Evolutionary conservation across 1,140 invertebrate species (phyloP).

Genomic region (Melanaphis sacchari): DNA sequence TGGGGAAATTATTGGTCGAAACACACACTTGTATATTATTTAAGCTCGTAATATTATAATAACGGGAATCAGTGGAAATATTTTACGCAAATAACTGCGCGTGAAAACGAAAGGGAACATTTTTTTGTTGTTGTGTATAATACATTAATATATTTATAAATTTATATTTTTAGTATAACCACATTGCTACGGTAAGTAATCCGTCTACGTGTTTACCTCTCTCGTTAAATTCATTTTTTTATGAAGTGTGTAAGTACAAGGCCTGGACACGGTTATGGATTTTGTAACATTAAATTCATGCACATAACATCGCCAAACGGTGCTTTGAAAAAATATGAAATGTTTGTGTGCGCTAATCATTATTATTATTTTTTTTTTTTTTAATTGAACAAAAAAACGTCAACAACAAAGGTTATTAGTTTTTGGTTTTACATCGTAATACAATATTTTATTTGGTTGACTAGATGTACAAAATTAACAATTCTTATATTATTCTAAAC

Average conservation of each 20-base stretch:
- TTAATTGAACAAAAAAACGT: too few relatives aligned
- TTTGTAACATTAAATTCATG: too few relatives aligned
- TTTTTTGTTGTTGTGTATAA: background rate
- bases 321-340: too few relatives aligned
- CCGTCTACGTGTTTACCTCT: background rate
- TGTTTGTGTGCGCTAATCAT: too few relatives aligned
- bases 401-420: too few relatives aligned
- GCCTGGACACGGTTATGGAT: background rate
- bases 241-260: background rate
- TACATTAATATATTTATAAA: too few relatives aligned
- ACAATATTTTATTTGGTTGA: too few relatives aligned
- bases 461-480: too few relatives aligned
- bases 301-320: too few relatives aligned
- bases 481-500: too few relatives aligned
- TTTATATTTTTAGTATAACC: background rate
- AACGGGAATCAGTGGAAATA: background rate
- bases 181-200: background rate
- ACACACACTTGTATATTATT: background rate
- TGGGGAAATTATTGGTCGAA: background rate
- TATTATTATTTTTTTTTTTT: too few relatives aligned
- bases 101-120: background rate
- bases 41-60: background rate
- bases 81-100: background rate
- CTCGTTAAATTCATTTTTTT: background rate
- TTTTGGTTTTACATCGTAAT: too few relatives aligned